Evolutionary conservation across 2,113 vertebrate genomes (phyloP).

Genomic region (Empidonax traillii): DNA sequence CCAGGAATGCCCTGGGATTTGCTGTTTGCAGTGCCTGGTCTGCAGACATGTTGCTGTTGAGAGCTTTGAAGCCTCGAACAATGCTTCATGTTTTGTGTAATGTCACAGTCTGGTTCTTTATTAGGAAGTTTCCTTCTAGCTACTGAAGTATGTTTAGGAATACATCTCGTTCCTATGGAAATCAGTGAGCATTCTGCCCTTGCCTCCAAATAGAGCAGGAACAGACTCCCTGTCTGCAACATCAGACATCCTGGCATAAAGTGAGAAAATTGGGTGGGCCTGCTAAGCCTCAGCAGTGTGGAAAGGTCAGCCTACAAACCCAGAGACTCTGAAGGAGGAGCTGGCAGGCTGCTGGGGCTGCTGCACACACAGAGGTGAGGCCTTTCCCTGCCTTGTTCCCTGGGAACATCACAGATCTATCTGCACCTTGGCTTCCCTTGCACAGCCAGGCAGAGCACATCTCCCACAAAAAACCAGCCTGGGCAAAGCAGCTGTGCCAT

Average conservation of each 20-base stretch:
- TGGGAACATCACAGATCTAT: background rate
- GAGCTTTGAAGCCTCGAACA: background rate
- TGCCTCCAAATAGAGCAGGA: conserved; percentile 3
- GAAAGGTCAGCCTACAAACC: conserved; percentile 5
- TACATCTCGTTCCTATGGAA: conserved; percentile 54
- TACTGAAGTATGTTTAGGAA: conserved; percentile 56
- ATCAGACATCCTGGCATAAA: background rate
- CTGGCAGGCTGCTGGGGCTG: background rate
- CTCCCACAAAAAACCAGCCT: background rate
- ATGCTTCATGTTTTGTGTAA: background rate
- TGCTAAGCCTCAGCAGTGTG: background rate
- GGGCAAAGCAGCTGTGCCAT: background rate
- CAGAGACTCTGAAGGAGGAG: background rate
- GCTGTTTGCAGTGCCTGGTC: background rate
- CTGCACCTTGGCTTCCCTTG: background rate
- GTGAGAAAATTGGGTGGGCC: conserved; percentile 22
- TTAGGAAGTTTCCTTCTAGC: conserved; percentile 50
- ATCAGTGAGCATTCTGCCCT: conserved; percentile 35
- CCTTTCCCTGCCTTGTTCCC: background rate
- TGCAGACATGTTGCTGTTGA: background rate
- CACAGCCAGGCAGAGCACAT: background rate
- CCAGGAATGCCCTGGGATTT: background rate
- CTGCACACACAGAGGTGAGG: background rate
- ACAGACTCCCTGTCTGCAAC: conserved; percentile 10
- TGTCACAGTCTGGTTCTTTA: background rate